phyloP scores from a whole-genome alignment of 2,797 vertebrate species.

The Propithecus deckenii region DNA sequence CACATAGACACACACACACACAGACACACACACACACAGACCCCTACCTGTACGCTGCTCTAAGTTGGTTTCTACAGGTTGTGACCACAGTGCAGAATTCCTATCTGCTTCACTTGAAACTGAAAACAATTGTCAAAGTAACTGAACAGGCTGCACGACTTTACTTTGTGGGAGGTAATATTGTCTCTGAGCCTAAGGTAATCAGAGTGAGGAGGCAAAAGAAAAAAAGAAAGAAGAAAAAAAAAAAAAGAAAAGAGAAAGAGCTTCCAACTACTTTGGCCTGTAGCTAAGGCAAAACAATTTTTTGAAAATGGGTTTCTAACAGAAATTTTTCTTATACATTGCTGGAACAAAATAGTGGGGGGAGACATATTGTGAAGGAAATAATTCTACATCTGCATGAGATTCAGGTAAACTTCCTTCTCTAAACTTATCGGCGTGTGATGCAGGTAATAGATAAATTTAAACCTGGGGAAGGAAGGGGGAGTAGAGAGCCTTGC shows the following conservation, averaged over 20 bases:
- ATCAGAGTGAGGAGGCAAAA: conserved; percentile 51
- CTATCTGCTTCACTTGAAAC: conserved; percentile 5
- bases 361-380: not conserved
- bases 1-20: not conserved
- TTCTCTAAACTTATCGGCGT: not conserved
- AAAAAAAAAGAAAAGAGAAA: not conserved
- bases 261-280: not conserved
- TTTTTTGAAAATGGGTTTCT: not conserved
- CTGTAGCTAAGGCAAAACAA: not conserved
- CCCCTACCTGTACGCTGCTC: not conserved
- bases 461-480: not conserved
- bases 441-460: not conserved
- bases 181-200: conserved; percentile 38
- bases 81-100: conserved; percentile 56
- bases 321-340: not conserved
- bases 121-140: conserved; percentile 54
- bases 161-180: conserved; percentile 77
- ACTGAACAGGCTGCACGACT: conserved; percentile 79
- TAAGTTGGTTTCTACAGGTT: not conserved
- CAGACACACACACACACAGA: not conserved
- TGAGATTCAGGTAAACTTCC: not conserved
- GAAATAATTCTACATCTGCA: not conserved
- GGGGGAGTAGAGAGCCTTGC: not conserved
- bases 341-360: not conserved
- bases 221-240: not conserved